Conservation (phyloP, 2,888 invertebrate species). For the Parochlus steinenii region DNA sequence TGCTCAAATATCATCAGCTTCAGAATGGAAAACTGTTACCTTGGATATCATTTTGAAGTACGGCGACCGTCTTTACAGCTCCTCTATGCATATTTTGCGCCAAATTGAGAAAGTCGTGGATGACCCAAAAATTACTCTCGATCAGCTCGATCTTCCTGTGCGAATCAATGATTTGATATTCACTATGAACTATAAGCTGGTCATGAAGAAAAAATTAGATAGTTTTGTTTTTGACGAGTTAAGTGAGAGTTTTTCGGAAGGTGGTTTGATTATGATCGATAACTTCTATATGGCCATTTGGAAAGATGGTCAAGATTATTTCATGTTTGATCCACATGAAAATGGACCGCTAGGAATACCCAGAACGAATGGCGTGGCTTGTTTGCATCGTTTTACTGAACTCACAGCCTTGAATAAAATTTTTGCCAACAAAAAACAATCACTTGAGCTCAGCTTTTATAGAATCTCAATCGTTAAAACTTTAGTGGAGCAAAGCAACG, state of each 20-base stretch:
- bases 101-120: constrained; percentile 15
- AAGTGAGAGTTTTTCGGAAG: constrained; percentile 14
- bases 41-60: constrained; percentile 44
- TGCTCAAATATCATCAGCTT: constrained; percentile 36
- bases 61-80: constrained; percentile 41
- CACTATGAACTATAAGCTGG: constrained; percentile 20
- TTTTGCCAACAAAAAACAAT: constrained; percentile 20
- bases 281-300: constrained; percentile 26
- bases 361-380: constrained; percentile 25
- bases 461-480: neutral
- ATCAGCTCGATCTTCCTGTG: constrained; percentile 4
- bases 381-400: constrained; percentile 24
- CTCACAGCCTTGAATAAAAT: constrained; percentile 20
- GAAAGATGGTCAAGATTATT: constrained; percentile 25
- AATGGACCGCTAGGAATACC: constrained; percentile 27
- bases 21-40: constrained; percentile 37
- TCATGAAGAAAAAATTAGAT: constrained; percentile 17
- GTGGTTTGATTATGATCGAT: constrained; percentile 26
- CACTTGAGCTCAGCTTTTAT: constrained; percentile 8
- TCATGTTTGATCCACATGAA: constrained; percentile 32
- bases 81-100: constrained; percentile 23
- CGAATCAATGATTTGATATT: constrained; percentile 7
- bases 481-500: neutral
- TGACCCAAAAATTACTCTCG: too few relatives aligned
- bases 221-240: neutral